Evolutionary conservation across 2,113 vertebrate species (phyloP).

Genomic region (Calidris pugnax): DNA sequence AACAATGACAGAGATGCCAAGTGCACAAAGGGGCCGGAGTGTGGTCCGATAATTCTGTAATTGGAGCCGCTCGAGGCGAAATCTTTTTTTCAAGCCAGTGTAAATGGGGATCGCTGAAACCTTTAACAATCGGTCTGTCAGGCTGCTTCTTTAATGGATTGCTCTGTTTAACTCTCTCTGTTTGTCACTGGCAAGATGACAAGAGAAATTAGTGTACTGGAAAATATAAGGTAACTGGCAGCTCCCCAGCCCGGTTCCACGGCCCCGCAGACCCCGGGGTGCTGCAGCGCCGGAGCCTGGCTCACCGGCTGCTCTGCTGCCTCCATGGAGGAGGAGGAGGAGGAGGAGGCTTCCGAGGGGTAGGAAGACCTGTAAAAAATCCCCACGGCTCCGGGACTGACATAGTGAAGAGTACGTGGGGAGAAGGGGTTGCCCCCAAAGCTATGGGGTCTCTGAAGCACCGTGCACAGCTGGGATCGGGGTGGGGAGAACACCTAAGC

Average conservation of each 20-base stretch:
- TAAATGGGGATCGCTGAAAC: conserved; percentile 64
- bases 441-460: background rate
- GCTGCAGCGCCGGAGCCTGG: background rate
- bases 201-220: conserved; percentile 58
- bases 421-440: background rate
- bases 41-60: conserved; percentile 64
- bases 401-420: background rate
- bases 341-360: background rate
- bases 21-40: conserved; percentile 53
- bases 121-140: conserved; percentile 35
- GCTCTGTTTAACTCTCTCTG: conserved; percentile 62
- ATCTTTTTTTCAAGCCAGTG: conserved; percentile 26
- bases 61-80: conserved; percentile 45
- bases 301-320: background rate
- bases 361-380: background rate
- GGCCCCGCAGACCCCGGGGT: background rate
- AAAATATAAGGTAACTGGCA: conserved; percentile 60
- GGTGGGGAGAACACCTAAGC: background rate
- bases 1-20: conserved; percentile 60
- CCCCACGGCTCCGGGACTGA: background rate
- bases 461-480: background rate
- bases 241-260: background rate
- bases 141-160: conserved; percentile 58
- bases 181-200: conserved; percentile 61
- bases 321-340: background rate